Evolutionary conservation across 2,888 invertebrate genomes (phyloP).

Genomic region (Zhuqinia jingwanae): DNA sequence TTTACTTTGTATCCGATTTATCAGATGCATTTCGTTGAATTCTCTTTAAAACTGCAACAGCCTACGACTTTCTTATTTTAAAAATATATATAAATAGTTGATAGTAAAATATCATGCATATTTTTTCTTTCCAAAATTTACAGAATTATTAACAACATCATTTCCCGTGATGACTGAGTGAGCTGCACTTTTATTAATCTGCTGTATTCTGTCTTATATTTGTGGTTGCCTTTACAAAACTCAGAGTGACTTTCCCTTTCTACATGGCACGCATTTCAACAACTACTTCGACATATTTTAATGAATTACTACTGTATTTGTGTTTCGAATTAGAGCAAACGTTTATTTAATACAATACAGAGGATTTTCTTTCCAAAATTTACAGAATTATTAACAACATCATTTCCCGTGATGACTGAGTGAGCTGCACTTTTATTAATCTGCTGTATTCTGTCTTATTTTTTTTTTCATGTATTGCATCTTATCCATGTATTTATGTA

Average conservation of each 20-base stretch:
- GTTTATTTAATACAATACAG: neutral
- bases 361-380: no score
- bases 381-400: no score
- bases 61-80: conserved; percentile 21
- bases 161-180: conserved; percentile 3
- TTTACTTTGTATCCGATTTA: no score
- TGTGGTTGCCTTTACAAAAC: neutral
- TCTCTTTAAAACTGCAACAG: conserved; percentile 8
- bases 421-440: conserved; percentile 39
- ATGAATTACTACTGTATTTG: conserved; percentile 45
- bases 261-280: no score
- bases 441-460: neutral
- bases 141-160: no score
- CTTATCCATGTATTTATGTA: neutral
- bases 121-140: no score
- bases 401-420: neutral
- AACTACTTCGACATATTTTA: conserved; percentile 25
- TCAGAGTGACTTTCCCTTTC: neutral
- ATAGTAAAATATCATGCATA: no score
- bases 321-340: neutral
- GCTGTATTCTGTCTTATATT: neutral
- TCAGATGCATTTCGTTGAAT: no score
- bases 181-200: conserved; percentile 34
- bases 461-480: conserved; percentile 9
- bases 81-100: no score